Evolutionary conservation across 2,888 invertebrate genomes (phyloP), one percentile per base, ranked within the genome.

Genomic region (Drosophila histrio): DNA sequence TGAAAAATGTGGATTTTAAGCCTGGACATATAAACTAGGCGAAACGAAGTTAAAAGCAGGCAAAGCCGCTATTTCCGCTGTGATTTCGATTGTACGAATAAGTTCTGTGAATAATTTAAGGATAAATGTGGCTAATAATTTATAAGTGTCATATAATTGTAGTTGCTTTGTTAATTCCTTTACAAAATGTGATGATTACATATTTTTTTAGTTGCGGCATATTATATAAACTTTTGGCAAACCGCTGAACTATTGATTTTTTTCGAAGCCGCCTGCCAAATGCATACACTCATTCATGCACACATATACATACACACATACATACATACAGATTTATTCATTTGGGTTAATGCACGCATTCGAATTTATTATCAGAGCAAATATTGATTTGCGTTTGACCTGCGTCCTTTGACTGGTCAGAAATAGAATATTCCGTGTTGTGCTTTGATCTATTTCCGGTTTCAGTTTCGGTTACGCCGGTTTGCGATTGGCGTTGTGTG

Each of bases 281-380:
- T 72, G 65, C 69, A 78, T n/a, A 67, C 49, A 60, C 39, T 57
- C 56, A 59, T 39, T 19, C 17, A 39, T 15, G 21, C 15, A 21
- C 11, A 34, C 13, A 41, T 13, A 22, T 19, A 28, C 36, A 34
- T 39, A 46, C 19, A 34, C 9, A 21, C 21, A 41, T 24, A 39
- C 24, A 7, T 21, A 63, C 41, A 62, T 47, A 68, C n/a, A n/a
- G 19, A 34, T 53, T 52, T 54, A 30, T 26, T 65, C 38, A 62
- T 80, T 78, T 83, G 71, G 78, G 78, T 78, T 76, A 68, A 78
- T 68, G 80, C 60, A 73, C 78, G 67, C 76, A 75, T 70, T 44
- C 8, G 7, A 38, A 43, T 52, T 67, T 73, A 73, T 65, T 61
- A 69, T 56, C 52, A 50, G 11, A 1, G 32, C 26, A 69, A 43